Evolutionary conservation across 2,113 vertebrate genomes (phyloP).

Genomic region (Arvicanthis niloticus): DNA sequence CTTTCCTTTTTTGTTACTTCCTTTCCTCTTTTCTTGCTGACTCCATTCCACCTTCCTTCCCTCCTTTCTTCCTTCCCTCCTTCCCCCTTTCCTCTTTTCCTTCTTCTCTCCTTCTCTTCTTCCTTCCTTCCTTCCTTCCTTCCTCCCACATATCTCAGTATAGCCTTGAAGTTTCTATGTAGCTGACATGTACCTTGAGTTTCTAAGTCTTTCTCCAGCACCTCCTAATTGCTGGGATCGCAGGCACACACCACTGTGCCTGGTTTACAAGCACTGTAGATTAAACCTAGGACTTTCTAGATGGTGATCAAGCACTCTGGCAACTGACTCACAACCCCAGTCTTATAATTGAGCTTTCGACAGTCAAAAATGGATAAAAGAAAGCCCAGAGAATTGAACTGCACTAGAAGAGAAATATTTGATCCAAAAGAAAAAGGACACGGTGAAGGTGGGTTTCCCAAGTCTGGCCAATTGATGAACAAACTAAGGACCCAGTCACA

Average conservation of each 20-base stretch:
- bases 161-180: not conserved
- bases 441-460: not conserved
- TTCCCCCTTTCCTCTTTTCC: too few relatives aligned
- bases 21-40: too few relatives aligned
- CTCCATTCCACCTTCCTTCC: too few relatives aligned
- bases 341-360: too few relatives aligned
- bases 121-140: too few relatives aligned
- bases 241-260: not conserved
- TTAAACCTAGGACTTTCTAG: not conserved
- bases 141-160: not conserved
- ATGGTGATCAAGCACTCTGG: too few relatives aligned
- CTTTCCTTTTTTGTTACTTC: too few relatives aligned
- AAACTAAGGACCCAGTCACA: not conserved
- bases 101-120: too few relatives aligned
- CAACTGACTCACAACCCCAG: not conserved
- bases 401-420: not conserved
- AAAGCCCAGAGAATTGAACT: not conserved
- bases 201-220: not conserved
- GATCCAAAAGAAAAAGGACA: not conserved
- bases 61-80: too few relatives aligned
- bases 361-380: not conserved
- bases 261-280: not conserved
- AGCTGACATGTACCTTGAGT: not conserved
- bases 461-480: rapidly evolving
- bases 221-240: not conserved